These are phyloP conservation scores for Rhinolophus ferrumequinum DNA, from an alignment of 2,113 vertebrate genomes.

Conservation along the genomic window DNA sequence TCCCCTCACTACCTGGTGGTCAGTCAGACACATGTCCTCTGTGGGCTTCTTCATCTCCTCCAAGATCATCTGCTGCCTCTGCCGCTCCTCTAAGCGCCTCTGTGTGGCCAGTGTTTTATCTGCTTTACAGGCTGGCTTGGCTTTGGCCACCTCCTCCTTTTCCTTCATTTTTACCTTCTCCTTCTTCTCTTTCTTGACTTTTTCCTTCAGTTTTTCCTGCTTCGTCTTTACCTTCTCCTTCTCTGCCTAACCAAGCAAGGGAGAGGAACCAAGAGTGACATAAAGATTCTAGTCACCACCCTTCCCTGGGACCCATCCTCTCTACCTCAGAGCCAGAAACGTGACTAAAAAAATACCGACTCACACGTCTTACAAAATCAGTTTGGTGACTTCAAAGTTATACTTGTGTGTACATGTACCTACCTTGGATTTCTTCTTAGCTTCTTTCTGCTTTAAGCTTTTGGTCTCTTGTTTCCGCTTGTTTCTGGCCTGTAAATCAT, in stretches of 20 bases:
- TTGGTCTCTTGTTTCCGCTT: slow-evolving; percentile 93
- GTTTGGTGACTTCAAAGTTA: slow-evolving; percentile 36
- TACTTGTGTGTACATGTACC: neutral
- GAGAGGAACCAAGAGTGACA: neutral
- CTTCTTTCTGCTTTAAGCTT: slow-evolving; percentile 87
- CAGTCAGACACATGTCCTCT: slow-evolving; percentile 97
- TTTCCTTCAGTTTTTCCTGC: slow-evolving; percentile 85
- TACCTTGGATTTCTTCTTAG: slow-evolving; percentile 92
- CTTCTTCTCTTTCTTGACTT: slow-evolving; percentile 86
- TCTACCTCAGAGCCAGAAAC: slow-evolving; percentile 27
- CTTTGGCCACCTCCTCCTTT: slow-evolving; percentile 87
- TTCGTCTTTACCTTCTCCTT: slow-evolving; percentile 79
- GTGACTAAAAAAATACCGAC: neutral
- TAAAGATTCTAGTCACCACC: neutral
- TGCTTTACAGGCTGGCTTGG: slow-evolving; percentile 78
- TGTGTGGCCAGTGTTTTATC: slow-evolving; percentile 90
- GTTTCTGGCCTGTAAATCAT: slow-evolving; percentile 90
- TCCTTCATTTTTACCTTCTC: slow-evolving; percentile 88
- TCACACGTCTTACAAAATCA: neutral
- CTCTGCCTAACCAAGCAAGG: slow-evolving; percentile 62
- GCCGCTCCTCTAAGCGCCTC: slow-evolving; percentile 92
- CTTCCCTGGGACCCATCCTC: neutral
- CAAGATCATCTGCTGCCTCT: slow-evolving; percentile 93
- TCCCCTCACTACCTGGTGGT: slow-evolving; percentile 90
- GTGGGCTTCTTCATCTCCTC: slow-evolving; percentile 97